A percentile compares a stretch with the other conserved stretches of the same genome.
phyloP scores from a whole-genome alignment of 2,888 invertebrate genomes.

The Erebia ligea region DNA sequence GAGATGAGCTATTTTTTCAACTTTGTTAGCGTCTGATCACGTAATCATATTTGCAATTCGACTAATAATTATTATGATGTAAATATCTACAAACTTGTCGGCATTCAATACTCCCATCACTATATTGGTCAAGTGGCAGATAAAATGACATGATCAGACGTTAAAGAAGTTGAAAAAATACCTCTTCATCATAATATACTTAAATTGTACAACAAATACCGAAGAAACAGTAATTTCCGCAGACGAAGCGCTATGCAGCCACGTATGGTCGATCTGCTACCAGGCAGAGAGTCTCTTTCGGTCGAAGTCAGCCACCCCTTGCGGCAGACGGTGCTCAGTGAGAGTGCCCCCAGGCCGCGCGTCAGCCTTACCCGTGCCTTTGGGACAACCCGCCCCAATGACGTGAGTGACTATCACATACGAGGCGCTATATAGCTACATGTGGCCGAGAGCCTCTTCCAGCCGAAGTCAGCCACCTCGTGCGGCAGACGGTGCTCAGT shows the following conservation, averaged over 20 bases:
- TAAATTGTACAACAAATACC: background rate
- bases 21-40: no score
- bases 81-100: no score
- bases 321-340: conserved; percentile 88
- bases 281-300: conserved; percentile 89
- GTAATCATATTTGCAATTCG: no score
- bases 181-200: no score
- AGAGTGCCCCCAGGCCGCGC: conserved; percentile 75
- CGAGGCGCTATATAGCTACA: conserved; percentile 90
- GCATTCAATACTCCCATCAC: no score
- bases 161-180: no score
- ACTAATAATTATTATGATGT: no score
- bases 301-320: conserved; percentile 85
- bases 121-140: no score
- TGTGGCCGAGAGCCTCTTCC: conserved; percentile 86
- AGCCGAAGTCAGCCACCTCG: conserved; percentile 84
- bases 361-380: conserved; percentile 82
- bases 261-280: conserved; percentile 91
- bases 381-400: conserved; percentile 89
- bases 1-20: no score
- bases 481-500: conserved; percentile 89
- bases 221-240: conserved; percentile 23
- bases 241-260: conserved; percentile 90
- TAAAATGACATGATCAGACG: no score
- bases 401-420: conserved; percentile 81